Conservation (phyloP, 2,113 vertebrate genomes). For the Rana temporaria region DNA sequence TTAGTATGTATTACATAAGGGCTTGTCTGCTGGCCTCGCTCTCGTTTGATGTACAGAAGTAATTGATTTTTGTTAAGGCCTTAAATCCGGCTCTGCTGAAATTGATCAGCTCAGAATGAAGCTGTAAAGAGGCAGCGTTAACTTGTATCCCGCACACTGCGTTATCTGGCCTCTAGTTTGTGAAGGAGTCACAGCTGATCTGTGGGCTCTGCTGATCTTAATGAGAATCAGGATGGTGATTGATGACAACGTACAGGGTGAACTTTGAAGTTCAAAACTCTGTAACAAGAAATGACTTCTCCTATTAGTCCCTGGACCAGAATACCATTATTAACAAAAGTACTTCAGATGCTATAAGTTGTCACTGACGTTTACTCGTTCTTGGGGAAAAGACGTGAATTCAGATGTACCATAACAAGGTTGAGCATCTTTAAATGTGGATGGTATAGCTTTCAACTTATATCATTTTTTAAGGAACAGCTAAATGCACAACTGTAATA, state of each 20-base stretch:
- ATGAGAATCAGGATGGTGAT: slow-evolving; percentile 56
- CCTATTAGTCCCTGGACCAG: slow-evolving; percentile 32
- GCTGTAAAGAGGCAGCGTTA: slow-evolving; percentile 35
- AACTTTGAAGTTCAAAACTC: slow-evolving; percentile 55
- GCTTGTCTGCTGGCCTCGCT: background rate
- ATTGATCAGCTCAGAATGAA: slow-evolving; percentile 45
- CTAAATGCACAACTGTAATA: no score
- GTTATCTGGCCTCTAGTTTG: slow-evolving; percentile 51
- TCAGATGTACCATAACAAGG: background rate
- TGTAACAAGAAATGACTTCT: slow-evolving; percentile 56
- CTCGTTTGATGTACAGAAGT: slow-evolving; percentile 37
- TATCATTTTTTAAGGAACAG: background rate
- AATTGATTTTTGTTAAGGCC: slow-evolving; percentile 41
- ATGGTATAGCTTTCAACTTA: background rate
- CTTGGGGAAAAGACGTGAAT: slow-evolving; percentile 18
- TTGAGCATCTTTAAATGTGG: background rate
- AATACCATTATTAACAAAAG: slow-evolving; percentile 28
- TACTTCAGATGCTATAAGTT: slow-evolving; percentile 28
- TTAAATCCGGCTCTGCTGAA: slow-evolving; percentile 41
- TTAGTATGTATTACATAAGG: background rate
- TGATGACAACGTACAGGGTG: slow-evolving; percentile 31
- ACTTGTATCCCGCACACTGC: slow-evolving; percentile 37
- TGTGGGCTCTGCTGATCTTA: slow-evolving; percentile 50
- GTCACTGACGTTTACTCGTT: slow-evolving; percentile 27
- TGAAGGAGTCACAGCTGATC: slow-evolving; percentile 47